Conservation (phyloP, 2,888 invertebrate species). For the Scrobipalpa costella region DNA sequence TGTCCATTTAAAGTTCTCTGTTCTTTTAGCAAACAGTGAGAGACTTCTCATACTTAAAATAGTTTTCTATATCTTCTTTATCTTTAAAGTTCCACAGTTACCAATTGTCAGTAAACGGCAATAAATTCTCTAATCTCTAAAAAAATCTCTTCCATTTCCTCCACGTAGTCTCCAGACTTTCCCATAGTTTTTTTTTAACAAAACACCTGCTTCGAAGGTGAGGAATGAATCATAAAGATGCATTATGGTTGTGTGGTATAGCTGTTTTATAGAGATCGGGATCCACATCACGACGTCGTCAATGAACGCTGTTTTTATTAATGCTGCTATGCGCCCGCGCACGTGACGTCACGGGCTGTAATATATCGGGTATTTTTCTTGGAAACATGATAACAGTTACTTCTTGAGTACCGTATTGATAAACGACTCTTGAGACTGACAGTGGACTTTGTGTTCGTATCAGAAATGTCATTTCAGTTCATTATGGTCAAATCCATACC, state of each 20-base stretch:
- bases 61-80: neutral
- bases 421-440: too few species aligned
- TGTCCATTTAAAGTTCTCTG: too few species aligned
- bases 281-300: constrained; percentile 34
- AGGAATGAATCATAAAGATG: constrained; percentile 28
- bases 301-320: constrained; percentile 38
- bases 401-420: too few species aligned
- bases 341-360: constrained; percentile 38
- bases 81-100: neutral
- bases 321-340: constrained; percentile 30
- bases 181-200: constrained; percentile 16
- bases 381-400: too few species aligned
- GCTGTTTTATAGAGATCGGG: constrained; percentile 28
- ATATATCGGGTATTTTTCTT: constrained; percentile 8
- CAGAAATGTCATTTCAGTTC: too few species aligned
- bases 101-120: constrained; percentile 8
- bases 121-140: constrained; percentile 1
- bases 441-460: too few species aligned
- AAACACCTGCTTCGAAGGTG: constrained; percentile 23
- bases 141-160: constrained; percentile 3
- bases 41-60: too few species aligned
- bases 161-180: constrained; percentile 6
- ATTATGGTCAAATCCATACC: too few species aligned
- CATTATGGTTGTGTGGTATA: constrained; percentile 20
- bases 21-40: too few species aligned